phyloP scores from a whole-genome alignment of 1,140 invertebrate genomes.

The Drosophila fuyamai region DNA sequence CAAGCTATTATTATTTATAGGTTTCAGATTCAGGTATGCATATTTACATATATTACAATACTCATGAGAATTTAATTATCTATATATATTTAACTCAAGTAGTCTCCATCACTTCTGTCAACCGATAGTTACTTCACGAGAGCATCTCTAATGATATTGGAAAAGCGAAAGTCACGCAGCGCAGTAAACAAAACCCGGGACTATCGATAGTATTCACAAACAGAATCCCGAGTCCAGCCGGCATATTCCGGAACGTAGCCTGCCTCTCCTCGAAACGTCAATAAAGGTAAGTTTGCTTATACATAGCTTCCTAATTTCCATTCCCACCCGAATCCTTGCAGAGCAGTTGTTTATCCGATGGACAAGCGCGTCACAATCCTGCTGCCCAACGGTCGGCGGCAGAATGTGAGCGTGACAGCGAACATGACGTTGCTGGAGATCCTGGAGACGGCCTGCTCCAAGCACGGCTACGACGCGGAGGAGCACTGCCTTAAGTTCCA shows the following conservation, averaged over 20 bases:
- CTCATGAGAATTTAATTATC: no score
- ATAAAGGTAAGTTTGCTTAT: not conserved
- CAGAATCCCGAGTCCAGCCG: not conserved
- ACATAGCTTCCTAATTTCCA: not conserved
- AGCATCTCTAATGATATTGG: not conserved
- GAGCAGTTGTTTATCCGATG: slow-evolving; percentile 36
- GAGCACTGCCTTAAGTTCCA: slow-evolving; percentile 92
- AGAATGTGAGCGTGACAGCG: slow-evolving; percentile 88
- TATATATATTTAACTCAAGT: no score
- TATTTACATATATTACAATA: no score
- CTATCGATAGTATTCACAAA: not conserved
- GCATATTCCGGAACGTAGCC: slow-evolving; percentile 1
- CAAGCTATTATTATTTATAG: no score
- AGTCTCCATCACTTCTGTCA: not conserved
- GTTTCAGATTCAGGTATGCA: no score
- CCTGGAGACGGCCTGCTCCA: slow-evolving; percentile 91
- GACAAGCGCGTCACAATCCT: slow-evolving; percentile 86
- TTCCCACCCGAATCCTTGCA: slow-evolving; percentile 9
- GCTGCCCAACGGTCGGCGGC: slow-evolving; percentile 88
- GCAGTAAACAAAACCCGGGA: slow-evolving; percentile 7
- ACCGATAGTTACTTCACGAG: not conserved
- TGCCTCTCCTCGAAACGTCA: slow-evolving; percentile 8
- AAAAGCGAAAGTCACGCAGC: slow-evolving; percentile 21
- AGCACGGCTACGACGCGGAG: slow-evolving; percentile 89
- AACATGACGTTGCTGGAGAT: slow-evolving; percentile 91